Evolutionary conservation across 2,797 vertebrate genomes (phyloP).

Genomic region (Crypturellus tataupa): DNA sequence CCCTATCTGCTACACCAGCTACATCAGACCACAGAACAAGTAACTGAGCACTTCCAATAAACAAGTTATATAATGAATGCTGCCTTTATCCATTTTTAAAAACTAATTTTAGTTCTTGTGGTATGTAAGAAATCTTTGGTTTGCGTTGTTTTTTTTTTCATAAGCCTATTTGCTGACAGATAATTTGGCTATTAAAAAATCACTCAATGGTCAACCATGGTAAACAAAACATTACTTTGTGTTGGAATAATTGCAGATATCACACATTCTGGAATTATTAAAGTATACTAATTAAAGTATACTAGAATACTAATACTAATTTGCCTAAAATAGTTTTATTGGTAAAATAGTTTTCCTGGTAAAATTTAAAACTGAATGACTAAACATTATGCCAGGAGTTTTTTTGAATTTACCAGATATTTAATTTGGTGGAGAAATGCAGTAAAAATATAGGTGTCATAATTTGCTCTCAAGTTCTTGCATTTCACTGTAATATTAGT

Average conservation of each 20-base stretch:
- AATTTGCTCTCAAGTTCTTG: neutral
- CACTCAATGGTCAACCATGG: neutral
- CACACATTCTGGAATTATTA: neutral
- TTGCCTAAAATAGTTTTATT: neutral
- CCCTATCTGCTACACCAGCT: neutral
- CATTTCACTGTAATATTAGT: neutral
- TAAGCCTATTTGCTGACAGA: neutral
- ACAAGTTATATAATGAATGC: neutral
- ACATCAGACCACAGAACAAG: neutral
- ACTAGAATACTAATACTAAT: neutral
- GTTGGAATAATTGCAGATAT: neutral
- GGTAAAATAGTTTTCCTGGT: neutral
- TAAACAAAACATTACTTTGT: neutral
- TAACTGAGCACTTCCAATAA: neutral
- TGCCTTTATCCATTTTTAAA: neutral
- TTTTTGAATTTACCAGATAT: conserved; percentile 1
- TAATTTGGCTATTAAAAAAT: conserved; percentile 1
- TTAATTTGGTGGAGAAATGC: neutral
- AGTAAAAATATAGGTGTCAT: neutral
- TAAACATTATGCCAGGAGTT: conserved; percentile 6
- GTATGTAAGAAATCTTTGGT: neutral
- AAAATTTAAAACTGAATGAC: neutral
- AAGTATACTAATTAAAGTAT: no score
- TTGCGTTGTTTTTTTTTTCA: neutral
- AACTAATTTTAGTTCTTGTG: neutral